Conservation (phyloP, 2,113 vertebrate species). For the Neopipo cinnamomea region DNA sequence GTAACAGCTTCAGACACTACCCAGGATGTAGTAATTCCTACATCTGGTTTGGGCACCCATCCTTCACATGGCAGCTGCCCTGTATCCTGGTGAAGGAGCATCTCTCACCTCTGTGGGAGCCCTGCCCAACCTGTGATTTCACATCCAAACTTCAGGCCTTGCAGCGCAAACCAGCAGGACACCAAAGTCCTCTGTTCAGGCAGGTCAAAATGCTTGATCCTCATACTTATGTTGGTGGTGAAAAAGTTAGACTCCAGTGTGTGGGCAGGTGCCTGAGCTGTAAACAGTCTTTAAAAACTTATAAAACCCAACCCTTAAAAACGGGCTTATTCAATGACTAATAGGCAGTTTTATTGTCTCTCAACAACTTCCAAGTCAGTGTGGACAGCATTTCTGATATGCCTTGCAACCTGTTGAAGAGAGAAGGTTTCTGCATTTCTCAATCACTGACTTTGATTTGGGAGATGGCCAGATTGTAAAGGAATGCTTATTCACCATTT, state of each 20-base stretch:
- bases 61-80: neutral
- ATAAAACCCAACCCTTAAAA: rapidly evolving
- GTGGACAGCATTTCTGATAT: neutral
- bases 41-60: neutral
- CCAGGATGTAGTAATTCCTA: neutral
- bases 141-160: neutral
- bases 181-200: neutral
- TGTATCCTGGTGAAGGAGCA: neutral
- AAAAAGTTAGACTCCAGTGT: neutral
- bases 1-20: neutral
- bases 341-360: neutral
- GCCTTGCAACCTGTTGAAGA: neutral
- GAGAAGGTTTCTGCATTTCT: neutral
- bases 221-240: neutral
- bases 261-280: neutral
- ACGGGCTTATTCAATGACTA: neutral
- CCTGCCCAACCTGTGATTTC: neutral
- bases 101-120: neutral
- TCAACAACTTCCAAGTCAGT: neutral
- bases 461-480: neutral
- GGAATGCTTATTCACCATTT: neutral
- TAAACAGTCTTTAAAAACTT: neutral
- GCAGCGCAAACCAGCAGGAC: neutral
- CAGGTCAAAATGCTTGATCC: neutral
- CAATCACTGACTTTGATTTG: neutral